Percentiles rank a stretch among this genome's conserved stretches.
phyloP scores from a whole-genome alignment of 2,113 vertebrate genomes.

The Brachypteracias leptosomus region DNA sequence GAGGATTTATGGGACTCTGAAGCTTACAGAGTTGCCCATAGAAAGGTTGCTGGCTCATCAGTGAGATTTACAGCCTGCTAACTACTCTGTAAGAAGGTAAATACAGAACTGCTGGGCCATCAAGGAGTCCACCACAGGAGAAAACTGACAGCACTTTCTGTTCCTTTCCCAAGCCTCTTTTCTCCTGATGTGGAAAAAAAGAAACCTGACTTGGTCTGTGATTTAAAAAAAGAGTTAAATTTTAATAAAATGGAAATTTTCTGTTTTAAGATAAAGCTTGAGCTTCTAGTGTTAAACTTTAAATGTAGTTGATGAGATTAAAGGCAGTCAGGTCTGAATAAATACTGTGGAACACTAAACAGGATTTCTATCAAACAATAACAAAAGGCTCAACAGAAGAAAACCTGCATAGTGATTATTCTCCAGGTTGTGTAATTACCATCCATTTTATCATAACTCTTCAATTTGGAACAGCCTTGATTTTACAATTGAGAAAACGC shows the following conservation, averaged over 20 bases:
- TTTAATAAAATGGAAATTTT: not conserved
- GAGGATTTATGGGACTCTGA: not conserved
- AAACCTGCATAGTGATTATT: not conserved
- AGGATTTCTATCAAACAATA: conserved; percentile 3
- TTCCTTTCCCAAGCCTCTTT: not conserved
- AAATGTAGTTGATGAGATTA: rapidly evolving
- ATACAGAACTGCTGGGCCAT: not conserved
- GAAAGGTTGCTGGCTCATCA: conserved; percentile 21
- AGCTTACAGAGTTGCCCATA: not conserved
- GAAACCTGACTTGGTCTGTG: not conserved
- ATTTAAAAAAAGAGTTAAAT: not conserved
- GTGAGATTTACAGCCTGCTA: conserved; percentile 15
- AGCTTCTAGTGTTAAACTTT: not conserved
- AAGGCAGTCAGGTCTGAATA: not conserved
- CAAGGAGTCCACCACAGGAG: not conserved
- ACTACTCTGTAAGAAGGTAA: not conserved
- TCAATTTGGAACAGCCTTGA: not conserved
- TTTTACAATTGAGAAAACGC: conserved; percentile 6
- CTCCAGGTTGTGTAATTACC: not conserved
- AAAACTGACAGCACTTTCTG: not conserved
- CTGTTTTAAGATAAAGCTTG: not conserved
- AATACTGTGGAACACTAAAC: not conserved
- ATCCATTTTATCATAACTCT: not conserved
- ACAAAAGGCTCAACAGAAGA: not conserved
- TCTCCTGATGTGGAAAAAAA: not conserved